These are phyloP conservation scores for Callospermophilus lateralis DNA, from an alignment of 2,113 vertebrate genomes.

Conservation along the genomic window DNA sequence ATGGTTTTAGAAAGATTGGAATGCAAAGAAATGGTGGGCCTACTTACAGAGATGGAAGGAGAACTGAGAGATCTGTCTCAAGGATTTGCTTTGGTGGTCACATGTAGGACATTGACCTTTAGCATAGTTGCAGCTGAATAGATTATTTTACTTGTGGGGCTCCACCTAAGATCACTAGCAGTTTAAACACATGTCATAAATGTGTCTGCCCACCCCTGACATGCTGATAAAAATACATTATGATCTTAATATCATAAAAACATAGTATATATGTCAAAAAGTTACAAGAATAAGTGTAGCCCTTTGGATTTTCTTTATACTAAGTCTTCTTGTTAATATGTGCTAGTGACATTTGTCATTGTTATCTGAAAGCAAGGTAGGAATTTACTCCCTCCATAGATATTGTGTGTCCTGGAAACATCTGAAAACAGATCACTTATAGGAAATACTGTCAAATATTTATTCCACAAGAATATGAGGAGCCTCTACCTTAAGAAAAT, in stretches of 20 bases:
- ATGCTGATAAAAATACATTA: not conserved
- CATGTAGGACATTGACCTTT: not conserved
- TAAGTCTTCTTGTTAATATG: not conserved
- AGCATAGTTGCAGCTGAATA: not conserved
- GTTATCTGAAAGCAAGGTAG: not conserved
- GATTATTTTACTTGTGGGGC: not conserved
- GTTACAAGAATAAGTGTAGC: not conserved
- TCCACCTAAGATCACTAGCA: not conserved
- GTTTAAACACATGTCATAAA: not conserved
- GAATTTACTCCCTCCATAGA: not conserved
- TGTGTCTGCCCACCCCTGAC: not conserved
- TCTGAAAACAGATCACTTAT: not conserved
- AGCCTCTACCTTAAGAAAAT: not conserved
- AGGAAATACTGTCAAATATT: not conserved
- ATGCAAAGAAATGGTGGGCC: not conserved
- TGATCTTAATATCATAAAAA: not conserved
- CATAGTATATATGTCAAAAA: not conserved
- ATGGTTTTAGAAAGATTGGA: constrained; percentile 1
- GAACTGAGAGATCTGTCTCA: not conserved
- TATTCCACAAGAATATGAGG: not conserved
- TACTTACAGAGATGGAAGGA: not conserved
- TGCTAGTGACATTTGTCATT: not conserved
- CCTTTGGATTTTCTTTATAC: not conserved
- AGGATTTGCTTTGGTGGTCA: not conserved
- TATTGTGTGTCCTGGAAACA: not conserved